A percentile compares a stretch with the other conserved stretches of the same genome.
phyloP scores from a whole-genome alignment of 2,113 vertebrate genomes.

The Bathybates hornii region DNA sequence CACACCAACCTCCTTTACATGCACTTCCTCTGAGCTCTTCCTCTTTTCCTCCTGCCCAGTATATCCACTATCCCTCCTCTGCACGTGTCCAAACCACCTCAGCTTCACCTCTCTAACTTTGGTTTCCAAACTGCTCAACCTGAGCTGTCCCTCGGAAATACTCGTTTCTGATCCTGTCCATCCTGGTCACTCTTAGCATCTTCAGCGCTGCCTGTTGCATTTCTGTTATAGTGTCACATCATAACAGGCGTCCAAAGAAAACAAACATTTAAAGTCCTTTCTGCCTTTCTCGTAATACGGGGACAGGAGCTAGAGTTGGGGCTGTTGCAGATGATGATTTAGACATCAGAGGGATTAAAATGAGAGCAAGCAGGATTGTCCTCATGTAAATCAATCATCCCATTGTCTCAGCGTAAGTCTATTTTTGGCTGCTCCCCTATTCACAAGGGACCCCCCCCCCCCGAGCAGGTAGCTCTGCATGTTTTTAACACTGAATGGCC shows the following conservation, averaged over 20 bases:
- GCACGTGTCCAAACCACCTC: background rate
- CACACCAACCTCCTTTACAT: background rate
- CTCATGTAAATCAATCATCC: background rate
- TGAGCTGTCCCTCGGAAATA: rapidly evolving
- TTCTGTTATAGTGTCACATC: background rate
- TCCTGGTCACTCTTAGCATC: background rate
- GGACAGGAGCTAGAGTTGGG: background rate
- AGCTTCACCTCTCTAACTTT: background rate
- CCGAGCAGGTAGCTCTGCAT: background rate
- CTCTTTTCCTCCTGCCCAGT: background rate
- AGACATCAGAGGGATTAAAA: background rate
- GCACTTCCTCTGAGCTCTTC: background rate
- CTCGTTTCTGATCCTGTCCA: background rate
- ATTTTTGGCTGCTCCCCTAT: background rate
- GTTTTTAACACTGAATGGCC: background rate
- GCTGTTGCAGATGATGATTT: background rate
- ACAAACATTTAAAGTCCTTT: background rate
- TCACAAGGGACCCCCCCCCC: background rate
- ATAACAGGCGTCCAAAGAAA: background rate
- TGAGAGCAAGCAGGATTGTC: background rate
- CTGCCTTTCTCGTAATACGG: background rate
- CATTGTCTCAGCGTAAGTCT: rapidly evolving
- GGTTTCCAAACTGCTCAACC: background rate
- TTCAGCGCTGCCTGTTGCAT: background rate
- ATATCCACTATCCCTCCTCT: background rate